Conservation (phyloP, 2,888 invertebrate species). For the Plebejus argus region DNA sequence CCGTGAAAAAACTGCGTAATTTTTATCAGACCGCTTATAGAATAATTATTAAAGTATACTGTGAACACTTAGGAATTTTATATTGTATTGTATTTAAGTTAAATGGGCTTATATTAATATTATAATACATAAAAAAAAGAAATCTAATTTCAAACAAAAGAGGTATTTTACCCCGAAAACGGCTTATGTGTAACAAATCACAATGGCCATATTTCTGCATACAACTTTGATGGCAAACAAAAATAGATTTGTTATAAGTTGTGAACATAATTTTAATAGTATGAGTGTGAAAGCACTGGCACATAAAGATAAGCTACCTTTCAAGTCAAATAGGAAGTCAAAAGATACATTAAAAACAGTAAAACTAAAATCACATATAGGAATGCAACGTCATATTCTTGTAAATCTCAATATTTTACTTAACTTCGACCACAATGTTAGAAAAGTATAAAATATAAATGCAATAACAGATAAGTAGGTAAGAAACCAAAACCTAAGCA, state of each 20-base stretch:
- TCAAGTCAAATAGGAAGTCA: not conserved
- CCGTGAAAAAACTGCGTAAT: too few species aligned
- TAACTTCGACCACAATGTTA: not conserved
- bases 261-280: not conserved
- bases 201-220: too few species aligned
- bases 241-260: too few species aligned
- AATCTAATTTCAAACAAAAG: not conserved
- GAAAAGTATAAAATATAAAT: slow-evolving; percentile 18
- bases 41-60: too few species aligned
- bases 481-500: not conserved
- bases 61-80: too few species aligned
- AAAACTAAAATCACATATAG: slow-evolving; percentile 42
- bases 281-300: not conserved
- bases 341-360: not conserved
- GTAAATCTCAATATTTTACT: not conserved
- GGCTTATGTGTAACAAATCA: too few species aligned
- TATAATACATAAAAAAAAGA: too few species aligned
- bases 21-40: too few species aligned
- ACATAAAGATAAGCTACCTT: not conserved
- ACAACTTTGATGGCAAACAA: not conserved
- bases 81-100: too few species aligned
- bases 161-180: not conserved
- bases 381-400: slow-evolving; percentile 40
- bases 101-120: too few species aligned
- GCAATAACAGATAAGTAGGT: not conserved